A percentile compares a stretch with the other conserved stretches of the same genome.
Conservation (phyloP, 2,113 vertebrate species). For the Passer montanus region DNA sequence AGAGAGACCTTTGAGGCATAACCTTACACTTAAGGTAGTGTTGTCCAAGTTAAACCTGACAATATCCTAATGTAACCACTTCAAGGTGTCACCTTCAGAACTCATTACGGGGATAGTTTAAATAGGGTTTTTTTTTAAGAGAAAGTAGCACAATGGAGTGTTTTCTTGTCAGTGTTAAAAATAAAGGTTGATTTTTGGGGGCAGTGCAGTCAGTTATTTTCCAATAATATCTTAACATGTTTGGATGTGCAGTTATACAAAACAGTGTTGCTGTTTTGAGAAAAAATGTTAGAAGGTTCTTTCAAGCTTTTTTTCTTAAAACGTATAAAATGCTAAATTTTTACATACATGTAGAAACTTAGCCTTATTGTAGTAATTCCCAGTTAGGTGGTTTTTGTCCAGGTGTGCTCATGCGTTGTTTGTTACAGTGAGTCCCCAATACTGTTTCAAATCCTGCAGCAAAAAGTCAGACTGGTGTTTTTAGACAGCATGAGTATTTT, state of each 20-base stretch:
- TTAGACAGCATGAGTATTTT: neutral
- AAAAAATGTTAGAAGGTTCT: neutral
- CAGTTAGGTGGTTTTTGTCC: neutral
- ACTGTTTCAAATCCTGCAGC: neutral
- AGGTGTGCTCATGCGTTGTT: neutral
- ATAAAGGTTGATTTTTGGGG: neutral
- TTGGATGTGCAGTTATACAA: neutral
- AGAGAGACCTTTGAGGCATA: neutral
- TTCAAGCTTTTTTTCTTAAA: neutral
- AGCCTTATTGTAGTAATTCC: neutral
- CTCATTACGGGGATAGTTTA: neutral
- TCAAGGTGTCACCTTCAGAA: neutral
- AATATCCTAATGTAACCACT: neutral
- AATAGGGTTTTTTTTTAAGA: neutral
- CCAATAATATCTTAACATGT: neutral
- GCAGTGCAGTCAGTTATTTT: neutral
- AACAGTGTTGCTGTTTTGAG: neutral
- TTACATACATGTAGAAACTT: fast-evolving
- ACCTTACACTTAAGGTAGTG: neutral
- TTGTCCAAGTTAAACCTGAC: neutral
- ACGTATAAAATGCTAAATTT: neutral
- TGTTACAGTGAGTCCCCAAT: neutral
- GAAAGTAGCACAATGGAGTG: neutral
- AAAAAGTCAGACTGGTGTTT: neutral
- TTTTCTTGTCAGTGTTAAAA: neutral